These are phyloP conservation scores for Piaya cayana DNA, from an alignment of 2,113 vertebrate species.

Conservation along the genomic window DNA sequence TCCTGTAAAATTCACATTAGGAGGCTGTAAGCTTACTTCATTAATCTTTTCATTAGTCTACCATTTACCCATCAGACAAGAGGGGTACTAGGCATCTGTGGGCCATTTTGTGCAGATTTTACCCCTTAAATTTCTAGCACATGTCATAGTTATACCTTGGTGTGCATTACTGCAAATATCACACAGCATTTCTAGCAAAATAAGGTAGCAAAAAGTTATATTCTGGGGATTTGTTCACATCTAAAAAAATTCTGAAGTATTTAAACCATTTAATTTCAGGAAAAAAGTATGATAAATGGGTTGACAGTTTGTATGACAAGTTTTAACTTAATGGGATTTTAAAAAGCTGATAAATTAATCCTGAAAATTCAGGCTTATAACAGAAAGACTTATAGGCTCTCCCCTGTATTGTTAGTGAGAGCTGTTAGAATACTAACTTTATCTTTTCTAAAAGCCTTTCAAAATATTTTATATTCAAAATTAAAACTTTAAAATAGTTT, in stretches of 20 bases:
- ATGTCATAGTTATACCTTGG: not conserved
- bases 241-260: not conserved
- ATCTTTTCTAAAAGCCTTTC: not conserved
- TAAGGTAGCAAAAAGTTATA: not conserved
- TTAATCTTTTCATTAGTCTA: constrained; percentile 56
- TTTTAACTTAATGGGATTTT: constrained; percentile 57
- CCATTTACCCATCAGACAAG: constrained; percentile 15
- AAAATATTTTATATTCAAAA: constrained; percentile 22
- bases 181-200: not conserved
- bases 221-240: not conserved
- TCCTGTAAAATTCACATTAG: constrained; percentile 58
- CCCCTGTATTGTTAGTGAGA: not conserved
- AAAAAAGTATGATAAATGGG: not conserved
- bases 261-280: constrained; percentile 2
- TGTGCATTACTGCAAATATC: not conserved
- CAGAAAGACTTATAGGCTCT: constrained; percentile 6
- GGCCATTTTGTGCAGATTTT: not conserved
- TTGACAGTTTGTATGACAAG: constrained; percentile 56
- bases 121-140: not conserved
- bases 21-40: constrained; percentile 36
- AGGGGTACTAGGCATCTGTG: not conserved
- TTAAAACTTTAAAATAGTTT: not conserved
- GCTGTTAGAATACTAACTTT: not conserved
- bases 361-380: constrained; percentile 60
- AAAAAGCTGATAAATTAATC: constrained; percentile 61